Evolutionary conservation across 2,113 vertebrate species (phyloP).

Genomic region (Peromyscus polionotus): DNA sequence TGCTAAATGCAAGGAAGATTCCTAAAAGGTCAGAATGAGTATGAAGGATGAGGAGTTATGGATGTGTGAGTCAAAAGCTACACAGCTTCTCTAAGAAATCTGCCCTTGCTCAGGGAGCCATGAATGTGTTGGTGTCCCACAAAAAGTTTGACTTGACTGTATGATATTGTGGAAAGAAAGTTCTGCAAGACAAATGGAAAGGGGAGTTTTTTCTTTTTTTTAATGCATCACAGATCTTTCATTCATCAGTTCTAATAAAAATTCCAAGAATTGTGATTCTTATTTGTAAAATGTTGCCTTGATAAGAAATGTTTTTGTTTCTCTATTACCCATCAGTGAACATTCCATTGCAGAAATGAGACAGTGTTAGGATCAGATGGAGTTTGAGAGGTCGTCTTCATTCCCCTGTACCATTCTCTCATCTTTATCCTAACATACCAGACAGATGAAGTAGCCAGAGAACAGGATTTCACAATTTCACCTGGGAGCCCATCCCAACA

Average conservation of each 20-base stretch:
- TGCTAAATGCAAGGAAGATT: background rate
- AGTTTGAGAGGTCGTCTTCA: slow-evolving; percentile 9
- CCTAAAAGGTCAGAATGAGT: background rate
- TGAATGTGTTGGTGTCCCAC: background rate
- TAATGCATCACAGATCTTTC: background rate
- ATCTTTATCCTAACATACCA: slow-evolving; percentile 64
- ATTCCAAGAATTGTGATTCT: slow-evolving; percentile 45
- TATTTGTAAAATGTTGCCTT: slow-evolving; percentile 50
- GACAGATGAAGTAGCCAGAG: slow-evolving; percentile 67
- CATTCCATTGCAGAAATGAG: slow-evolving; percentile 56
- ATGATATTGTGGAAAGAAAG: background rate
- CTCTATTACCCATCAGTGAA: slow-evolving; percentile 19
- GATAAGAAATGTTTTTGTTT: slow-evolving; percentile 57
- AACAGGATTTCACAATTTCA: slow-evolving; percentile 62
- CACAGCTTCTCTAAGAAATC: too few species aligned
- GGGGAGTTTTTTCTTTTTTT: background rate
- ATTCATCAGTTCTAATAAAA: slow-evolving; percentile 54
- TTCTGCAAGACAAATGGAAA: background rate
- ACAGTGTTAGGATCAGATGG: slow-evolving; percentile 1
- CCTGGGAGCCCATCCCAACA: slow-evolving; percentile 46
- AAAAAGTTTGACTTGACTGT: background rate
- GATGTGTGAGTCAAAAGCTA: background rate
- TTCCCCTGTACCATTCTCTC: background rate
- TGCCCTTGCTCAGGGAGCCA: background rate
- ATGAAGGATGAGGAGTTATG: background rate